phyloP scores from a whole-genome alignment of 2,113 vertebrate species.

The Cinclus cinclus region DNA sequence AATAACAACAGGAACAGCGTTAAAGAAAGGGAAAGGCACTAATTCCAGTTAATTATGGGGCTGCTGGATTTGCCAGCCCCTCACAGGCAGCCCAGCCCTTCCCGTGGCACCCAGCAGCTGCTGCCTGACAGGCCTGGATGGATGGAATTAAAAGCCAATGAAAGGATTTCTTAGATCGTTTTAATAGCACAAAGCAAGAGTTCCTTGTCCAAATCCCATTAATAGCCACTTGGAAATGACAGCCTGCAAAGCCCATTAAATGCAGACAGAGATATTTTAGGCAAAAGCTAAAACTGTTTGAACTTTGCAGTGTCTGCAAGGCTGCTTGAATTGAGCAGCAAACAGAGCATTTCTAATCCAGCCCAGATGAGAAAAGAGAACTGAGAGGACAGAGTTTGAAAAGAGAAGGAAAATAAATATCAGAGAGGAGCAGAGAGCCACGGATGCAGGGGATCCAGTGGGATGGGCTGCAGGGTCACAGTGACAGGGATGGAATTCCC shows the following conservation, averaged over 20 bases:
- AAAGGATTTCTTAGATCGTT: not conserved
- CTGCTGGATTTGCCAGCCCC: not conserved
- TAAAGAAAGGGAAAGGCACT: not conserved
- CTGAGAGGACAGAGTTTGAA: not conserved
- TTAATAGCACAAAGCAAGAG: not conserved
- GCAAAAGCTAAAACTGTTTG: not conserved
- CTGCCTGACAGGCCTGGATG: not conserved
- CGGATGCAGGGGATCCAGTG: rapidly evolving
- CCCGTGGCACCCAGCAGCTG: rapidly evolving
- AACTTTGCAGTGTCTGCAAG: not conserved
- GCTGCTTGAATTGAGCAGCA: slow-evolving; percentile 2
- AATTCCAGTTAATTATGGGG: not conserved
- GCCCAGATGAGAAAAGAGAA: not conserved
- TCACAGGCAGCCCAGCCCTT: not conserved
- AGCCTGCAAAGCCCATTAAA: slow-evolving; percentile 36
- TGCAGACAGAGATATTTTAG: slow-evolving; percentile 7
- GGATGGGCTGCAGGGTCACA: not conserved
- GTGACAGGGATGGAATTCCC: not conserved
- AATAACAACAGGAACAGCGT: rapidly evolving
- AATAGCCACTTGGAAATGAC: not conserved
- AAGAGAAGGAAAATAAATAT: not conserved
- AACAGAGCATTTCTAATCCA: slow-evolving; percentile 58
- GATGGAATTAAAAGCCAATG: not conserved
- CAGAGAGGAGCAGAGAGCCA: not conserved
- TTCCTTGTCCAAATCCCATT: slow-evolving; percentile 15